Conservation (phyloP, 2,888 invertebrate species). For the Ochropleura plecta region DNA sequence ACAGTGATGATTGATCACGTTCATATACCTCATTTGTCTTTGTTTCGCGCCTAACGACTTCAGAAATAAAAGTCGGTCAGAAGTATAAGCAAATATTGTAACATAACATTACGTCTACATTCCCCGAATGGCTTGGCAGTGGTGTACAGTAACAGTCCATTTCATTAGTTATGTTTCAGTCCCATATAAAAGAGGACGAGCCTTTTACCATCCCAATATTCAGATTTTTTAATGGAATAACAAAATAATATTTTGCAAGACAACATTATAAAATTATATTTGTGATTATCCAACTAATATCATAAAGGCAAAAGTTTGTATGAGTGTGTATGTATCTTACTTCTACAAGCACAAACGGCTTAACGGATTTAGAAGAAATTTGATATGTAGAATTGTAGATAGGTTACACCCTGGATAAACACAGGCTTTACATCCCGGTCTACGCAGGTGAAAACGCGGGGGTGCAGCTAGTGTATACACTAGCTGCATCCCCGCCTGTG, state of each 20-base stretch:
- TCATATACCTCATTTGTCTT: constrained; percentile 55
- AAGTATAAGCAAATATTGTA: constrained; percentile 33
- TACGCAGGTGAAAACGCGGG: too few relatives aligned
- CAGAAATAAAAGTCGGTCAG: constrained; percentile 41
- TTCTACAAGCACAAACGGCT: too few relatives aligned
- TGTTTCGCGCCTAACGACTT: constrained; percentile 52
- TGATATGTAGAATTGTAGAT: too few relatives aligned
- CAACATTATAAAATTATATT: neutral
- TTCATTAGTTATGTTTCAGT: neutral
- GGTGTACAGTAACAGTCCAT: neutral
- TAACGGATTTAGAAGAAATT: too few relatives aligned
- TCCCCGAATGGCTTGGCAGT: neutral
- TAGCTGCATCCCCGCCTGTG: too few relatives aligned
- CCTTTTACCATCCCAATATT: neutral
- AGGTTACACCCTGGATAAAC: too few relatives aligned
- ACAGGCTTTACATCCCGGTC: too few relatives aligned
- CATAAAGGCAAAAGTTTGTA: too few relatives aligned
- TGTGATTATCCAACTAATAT: neutral
- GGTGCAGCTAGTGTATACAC: too few relatives aligned
- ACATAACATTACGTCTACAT: neutral
- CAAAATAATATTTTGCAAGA: neutral
- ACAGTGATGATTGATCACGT: constrained; percentile 58
- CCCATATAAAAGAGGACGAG: neutral
- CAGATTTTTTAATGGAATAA: neutral
- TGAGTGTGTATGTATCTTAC: too few relatives aligned